Conservation (phyloP, 2,888 invertebrate species). For the Cephus runcator region DNA sequence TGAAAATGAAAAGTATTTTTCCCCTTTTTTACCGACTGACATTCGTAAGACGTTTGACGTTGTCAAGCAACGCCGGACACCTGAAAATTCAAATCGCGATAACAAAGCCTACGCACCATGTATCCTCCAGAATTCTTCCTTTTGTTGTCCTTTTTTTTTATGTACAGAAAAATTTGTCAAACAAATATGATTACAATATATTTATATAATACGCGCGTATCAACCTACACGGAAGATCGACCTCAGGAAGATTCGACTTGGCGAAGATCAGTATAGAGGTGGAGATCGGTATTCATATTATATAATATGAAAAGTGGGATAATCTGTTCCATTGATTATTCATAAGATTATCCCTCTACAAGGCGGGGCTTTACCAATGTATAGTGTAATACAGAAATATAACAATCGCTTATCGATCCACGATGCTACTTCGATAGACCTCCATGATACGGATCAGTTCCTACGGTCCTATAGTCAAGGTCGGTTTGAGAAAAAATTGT, state of each 20-base stretch:
- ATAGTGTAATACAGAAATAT: background rate
- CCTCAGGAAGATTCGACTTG: background rate
- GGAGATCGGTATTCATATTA: background rate
- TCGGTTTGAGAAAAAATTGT: background rate
- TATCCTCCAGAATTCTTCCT: background rate
- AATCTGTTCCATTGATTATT: background rate
- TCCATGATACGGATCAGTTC: background rate
- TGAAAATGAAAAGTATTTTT: background rate
- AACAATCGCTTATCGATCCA: background rate
- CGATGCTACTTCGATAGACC: background rate
- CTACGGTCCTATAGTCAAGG: background rate
- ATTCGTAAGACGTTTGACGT: background rate
- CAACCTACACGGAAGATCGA: background rate
- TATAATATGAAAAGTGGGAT: background rate
- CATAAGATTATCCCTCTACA: background rate
- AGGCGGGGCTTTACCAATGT: background rate
- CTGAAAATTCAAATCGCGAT: background rate
- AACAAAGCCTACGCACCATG: background rate
- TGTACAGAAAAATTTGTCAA: background rate
- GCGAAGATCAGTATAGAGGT: background rate
- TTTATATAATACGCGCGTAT: background rate
- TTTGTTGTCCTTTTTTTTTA: background rate
- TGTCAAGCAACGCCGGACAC: background rate
- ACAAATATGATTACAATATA: background rate
- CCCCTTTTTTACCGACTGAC: background rate